A percentile compares a stretch with the other conserved stretches of the same genome.
These are phyloP conservation scores for Garrulus glandarius DNA, from an alignment of 2,797 vertebrate genomes.

Conservation along the genomic window DNA sequence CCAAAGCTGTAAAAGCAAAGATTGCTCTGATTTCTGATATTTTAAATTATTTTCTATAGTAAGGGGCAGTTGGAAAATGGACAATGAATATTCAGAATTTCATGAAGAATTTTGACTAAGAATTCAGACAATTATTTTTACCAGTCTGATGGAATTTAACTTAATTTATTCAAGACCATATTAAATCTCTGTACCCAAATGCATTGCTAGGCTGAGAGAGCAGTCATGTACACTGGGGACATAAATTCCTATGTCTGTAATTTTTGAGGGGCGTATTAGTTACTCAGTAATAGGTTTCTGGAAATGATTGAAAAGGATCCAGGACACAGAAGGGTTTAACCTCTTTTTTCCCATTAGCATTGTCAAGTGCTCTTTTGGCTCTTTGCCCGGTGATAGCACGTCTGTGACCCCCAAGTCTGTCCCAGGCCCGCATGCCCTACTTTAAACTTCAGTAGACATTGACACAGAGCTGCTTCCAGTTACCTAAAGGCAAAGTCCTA, in stretches of 20 bases:
- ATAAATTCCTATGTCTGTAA: neutral
- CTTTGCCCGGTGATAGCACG: accelerated
- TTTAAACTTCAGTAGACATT: neutral
- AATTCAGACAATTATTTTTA: neutral
- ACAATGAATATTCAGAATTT: neutral
- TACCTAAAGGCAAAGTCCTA: neutral
- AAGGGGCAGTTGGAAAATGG: neutral
- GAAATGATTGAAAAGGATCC: neutral
- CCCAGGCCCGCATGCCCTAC: neutral
- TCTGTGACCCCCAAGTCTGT: neutral
- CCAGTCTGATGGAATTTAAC: neutral
- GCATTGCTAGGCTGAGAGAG: neutral
- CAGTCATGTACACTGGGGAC: neutral
- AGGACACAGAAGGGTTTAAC: neutral
- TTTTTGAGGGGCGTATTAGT: neutral
- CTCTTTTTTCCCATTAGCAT: neutral
- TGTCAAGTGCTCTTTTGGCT: neutral
- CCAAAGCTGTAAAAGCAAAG: neutral
- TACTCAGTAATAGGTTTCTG: neutral
- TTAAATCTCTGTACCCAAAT: neutral
- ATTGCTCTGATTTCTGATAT: neutral
- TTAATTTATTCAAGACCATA: neutral
- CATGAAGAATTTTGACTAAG: neutral
- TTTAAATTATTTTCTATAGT: neutral
- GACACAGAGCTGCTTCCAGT: neutral